Conservation (phyloP, 2,113 vertebrate genomes). For the Coregonus clupeaformis region DNA sequence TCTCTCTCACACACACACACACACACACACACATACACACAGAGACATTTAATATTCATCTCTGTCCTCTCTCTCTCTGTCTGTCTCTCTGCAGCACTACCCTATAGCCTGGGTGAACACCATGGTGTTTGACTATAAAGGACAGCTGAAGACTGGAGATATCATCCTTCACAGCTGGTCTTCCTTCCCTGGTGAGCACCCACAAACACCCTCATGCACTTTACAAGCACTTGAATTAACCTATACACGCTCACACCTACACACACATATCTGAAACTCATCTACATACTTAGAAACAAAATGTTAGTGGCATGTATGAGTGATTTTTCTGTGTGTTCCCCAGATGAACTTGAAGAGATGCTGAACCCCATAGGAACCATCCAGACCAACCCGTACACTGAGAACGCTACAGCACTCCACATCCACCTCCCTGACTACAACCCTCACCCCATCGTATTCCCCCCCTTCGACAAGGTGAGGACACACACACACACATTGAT, state of each 20-base stretch:
- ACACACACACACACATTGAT: not conserved
- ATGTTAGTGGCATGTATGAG: not conserved
- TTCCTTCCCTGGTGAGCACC: conserved; percentile 89
- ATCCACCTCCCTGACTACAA: conserved; percentile 90
- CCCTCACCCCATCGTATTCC: conserved; percentile 83
- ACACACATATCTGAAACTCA: not conserved
- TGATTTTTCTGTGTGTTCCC: not conserved
- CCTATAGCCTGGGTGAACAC: conserved; percentile 99
- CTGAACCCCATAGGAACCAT: conserved; percentile 97
- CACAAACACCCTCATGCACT: not conserved
- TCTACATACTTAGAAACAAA: not conserved
- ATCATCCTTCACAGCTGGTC: conserved; percentile 92
- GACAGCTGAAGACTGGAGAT: conserved; percentile 90
- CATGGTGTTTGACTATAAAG: conserved; percentile 99
- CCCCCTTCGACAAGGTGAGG: conserved; percentile 95
- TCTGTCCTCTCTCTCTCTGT: conserved; percentile 88
- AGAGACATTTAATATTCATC: not conserved
- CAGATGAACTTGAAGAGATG: conserved; percentile 99
- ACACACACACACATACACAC: too few species aligned
- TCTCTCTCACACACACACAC: too few species aligned
- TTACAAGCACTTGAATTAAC: not conserved
- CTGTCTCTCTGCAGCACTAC: conserved; percentile 81
- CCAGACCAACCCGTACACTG: conserved; percentile 94
- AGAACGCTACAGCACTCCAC: conserved; percentile 93
- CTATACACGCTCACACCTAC: too few species aligned